Evolutionary conservation across 2,888 invertebrate genomes (phyloP), one percentile per base, ranked within the genome.

Genomic region (Mechanitis mazaeus): DNA sequence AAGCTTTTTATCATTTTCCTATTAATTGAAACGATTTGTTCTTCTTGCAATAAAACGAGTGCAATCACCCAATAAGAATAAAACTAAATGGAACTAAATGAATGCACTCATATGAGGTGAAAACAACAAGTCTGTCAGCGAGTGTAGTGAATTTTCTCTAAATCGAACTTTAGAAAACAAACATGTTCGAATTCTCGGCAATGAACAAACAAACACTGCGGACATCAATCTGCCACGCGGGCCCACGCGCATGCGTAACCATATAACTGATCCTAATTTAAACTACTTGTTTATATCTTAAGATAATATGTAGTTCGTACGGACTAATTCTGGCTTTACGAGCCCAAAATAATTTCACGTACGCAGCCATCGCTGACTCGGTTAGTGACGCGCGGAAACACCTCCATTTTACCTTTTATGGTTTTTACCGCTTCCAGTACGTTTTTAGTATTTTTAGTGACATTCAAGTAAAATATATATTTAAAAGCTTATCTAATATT

Each of bases 161-260:
- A 85, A 85, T 85, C 73, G 81, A 78, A 74, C 73, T 72, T 78
- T 75, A 71, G 72, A 78, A 85, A 86, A 85, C 80, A 88, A 87
- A 87, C 81, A 84, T 68, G 77, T 77, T 74, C 69, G 73, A 76
- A 76, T 79, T 77, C 78, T 73, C 71, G 70, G 69, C 70, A 71
- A 71, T 67, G 75, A 55, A 70, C 76, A 78, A 83, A 84, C 80
- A 83, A 82, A 83, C 73, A 79, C 65, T 72, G 80, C 75, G 72
- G 69, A 63, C 75, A 81, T 83, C 77, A 81, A 84, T 85, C 81
- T 81, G 80, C 77, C 79, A 73, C 69, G 71, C 65, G 64, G 66
- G 79, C 86, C 85, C 85, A 86, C 87, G 83, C 84, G 75, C 72
- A 72, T 78, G 78, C 79, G 80, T 78, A 80, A 78, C 78, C 75